Base-by-base conservation (phyloP, 2,113 vertebrate genomes). In the Scytalopus superciliaris region DNA sequence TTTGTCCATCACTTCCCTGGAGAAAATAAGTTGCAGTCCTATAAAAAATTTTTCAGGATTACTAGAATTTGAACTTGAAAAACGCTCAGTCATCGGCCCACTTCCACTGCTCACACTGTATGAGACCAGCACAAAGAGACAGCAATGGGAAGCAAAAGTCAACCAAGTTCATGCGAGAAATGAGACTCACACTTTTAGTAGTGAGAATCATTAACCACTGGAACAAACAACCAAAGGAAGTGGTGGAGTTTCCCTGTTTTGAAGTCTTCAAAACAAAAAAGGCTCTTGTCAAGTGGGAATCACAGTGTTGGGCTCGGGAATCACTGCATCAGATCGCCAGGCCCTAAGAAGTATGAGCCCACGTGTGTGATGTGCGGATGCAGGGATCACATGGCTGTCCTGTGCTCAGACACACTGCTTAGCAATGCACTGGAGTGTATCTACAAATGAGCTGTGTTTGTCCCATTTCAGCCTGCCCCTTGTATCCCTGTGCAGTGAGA, bases 181-280 rank as follows among this genome's bases (percentile, higher is more conserved):
- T 6, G 23, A 87, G 69, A 24, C 31, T 72, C n/a, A 22, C 18
- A 49, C 87, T 93, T 95, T 95, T 18, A 79, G 70, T 14, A 89
- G 40, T 0, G 6, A 85, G 10, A 47, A 68, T 72, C 49, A 95
- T 68, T 79, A 89, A 85, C 35, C 53, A 19, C 77, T 57, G 60
- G 91, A 82, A 94, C 74, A 72, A 87, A 53, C 62, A 82, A 52
- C 37, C 7, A 30, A 73, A 83, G 88, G 85, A 95, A 79, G 69
- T 60, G 77, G 76, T 91, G 66, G 57, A 68, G 28, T 73, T 91
- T 89, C 69, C 44, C 56, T 66, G 28, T 87, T 30, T 49, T 25
- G 40, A 69, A 33, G 30, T 69, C 66, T 82, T 67, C 53, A 73
- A 94, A 81, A 21, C 4, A 82, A 82, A 88, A 89, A 89, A 57